Evolutionary conservation across 2,113 vertebrate species (phyloP).

Genomic region (Ranitomeya imitator): DNA sequence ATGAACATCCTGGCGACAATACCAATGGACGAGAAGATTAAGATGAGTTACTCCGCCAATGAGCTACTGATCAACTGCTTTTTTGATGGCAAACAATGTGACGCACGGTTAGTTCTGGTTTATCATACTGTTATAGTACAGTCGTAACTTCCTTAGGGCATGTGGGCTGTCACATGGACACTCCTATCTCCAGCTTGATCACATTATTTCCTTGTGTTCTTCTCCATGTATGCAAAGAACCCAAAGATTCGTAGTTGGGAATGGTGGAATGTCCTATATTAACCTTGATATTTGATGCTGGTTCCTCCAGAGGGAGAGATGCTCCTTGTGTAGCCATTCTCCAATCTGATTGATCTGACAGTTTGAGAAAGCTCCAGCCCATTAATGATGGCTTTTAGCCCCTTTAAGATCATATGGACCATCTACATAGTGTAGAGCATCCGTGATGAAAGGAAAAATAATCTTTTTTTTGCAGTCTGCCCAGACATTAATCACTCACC

Average conservation of each 20-base stretch:
- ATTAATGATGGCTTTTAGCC: too few relatives aligned
- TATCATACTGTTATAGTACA: neutral
- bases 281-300: too few relatives aligned
- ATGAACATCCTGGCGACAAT: constrained; percentile 84
- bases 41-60: constrained; percentile 76
- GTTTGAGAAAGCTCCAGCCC: too few relatives aligned
- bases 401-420: too few relatives aligned
- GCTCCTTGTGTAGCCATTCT: too few relatives aligned
- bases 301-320: too few relatives aligned
- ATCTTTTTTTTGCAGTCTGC: neutral
- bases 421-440: too few relatives aligned
- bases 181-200: neutral
- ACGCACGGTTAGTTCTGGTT: constrained; percentile 71
- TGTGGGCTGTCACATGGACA: neutral
- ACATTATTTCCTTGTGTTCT: too few relatives aligned
- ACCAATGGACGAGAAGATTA: constrained; percentile 73
- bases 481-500: neutral
- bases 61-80: constrained; percentile 77
- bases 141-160: neutral
- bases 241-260: neutral
- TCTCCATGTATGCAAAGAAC: too few relatives aligned
- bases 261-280: too few relatives aligned
- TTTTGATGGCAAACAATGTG: constrained; percentile 78
- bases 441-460: too few relatives aligned
- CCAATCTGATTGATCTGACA: too few relatives aligned